Evolutionary conservation across 2,113 vertebrate species (phyloP).

Genomic region (Plectropomus leopardus): DNA sequence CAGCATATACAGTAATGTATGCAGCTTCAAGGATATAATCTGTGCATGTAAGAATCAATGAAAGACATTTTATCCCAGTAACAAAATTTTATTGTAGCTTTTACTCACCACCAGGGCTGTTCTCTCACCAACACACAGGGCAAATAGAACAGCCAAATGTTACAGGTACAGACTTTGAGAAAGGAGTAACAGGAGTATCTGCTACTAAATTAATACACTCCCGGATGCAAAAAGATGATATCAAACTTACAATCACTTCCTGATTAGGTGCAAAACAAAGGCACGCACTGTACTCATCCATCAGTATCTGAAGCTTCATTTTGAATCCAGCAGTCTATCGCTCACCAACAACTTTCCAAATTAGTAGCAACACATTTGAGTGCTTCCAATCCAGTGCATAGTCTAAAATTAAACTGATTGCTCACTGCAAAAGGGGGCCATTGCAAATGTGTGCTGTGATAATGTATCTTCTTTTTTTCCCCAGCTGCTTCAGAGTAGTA

Average conservation of each 20-base stretch:
- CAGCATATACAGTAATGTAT: not conserved
- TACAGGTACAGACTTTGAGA: constrained; percentile 13
- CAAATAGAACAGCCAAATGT: constrained; percentile 26
- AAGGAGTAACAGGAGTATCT: not conserved
- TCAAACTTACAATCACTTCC: constrained; percentile 14
- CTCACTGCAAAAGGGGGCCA: constrained; percentile 10
- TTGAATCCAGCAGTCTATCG: not conserved
- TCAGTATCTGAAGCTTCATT: not conserved
- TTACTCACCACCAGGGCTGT: constrained; percentile 1
- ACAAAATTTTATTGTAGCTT: constrained; percentile 39
- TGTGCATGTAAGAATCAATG: constrained; percentile 22
- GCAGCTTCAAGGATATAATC: constrained; percentile 10
- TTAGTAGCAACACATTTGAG: constrained; percentile 32
- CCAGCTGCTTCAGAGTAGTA: constrained; percentile 15
- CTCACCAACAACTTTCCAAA: constrained; percentile 20
- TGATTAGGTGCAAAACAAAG: not conserved
- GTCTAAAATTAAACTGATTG: constrained; percentile 27
- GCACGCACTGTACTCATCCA: not conserved
- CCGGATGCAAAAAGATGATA: constrained; percentile 2
- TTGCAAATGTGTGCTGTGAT: constrained; percentile 21
- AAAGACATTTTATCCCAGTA: constrained; percentile 30
- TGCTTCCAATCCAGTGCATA: not conserved
- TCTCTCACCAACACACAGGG: constrained; percentile 9
- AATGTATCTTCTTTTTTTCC: not conserved
- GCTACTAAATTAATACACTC: too few species aligned